These are phyloP conservation scores for Pollenia amentaria DNA, from an alignment of 2,888 invertebrate genomes.

Conservation along the genomic window DNA sequence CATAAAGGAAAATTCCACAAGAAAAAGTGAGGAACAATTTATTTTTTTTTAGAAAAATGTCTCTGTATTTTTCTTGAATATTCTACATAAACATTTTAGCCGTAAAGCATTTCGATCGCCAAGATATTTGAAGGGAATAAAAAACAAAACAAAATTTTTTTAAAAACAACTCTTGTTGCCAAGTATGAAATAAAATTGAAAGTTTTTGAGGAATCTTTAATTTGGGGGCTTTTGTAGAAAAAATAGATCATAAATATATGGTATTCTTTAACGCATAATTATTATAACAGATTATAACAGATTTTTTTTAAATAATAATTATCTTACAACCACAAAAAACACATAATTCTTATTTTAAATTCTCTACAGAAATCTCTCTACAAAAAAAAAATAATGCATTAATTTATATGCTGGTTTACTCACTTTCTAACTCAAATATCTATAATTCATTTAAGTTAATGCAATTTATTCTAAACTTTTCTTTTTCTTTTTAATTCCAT, in stretches of 20 bases:
- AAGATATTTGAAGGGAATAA: not conserved
- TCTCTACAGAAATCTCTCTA: too few relatives aligned
- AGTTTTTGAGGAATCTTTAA: not conserved
- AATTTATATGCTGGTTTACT: not conserved
- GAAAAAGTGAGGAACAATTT: not conserved
- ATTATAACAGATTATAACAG: too few relatives aligned
- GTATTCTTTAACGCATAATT: too few relatives aligned
- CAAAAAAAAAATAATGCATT: not conserved
- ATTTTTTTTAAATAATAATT: too few relatives aligned
- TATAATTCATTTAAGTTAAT: slow-evolving; percentile 26
- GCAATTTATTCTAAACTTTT: not conserved
- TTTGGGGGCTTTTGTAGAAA: too few relatives aligned
- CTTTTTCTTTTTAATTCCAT: not conserved
- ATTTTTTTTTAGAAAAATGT: not conserved
- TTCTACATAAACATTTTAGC: slow-evolving; percentile 13
- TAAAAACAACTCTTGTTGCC: not conserved
- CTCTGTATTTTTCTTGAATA: not conserved
- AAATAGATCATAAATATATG: too few relatives aligned
- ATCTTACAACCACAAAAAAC: too few relatives aligned
- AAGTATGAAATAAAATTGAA: not conserved
- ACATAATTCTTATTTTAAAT: too few relatives aligned
- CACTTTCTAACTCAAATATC: not conserved
- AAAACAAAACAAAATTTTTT: not conserved
- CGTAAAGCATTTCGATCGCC: slow-evolving; percentile 35
- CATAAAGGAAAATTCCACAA: not conserved